Percentiles rank a stretch among this genome's conserved stretches.
Evolutionary conservation across 2,888 invertebrate species (phyloP).

Genomic region (Caenorhabditis auriculariae): DNA sequence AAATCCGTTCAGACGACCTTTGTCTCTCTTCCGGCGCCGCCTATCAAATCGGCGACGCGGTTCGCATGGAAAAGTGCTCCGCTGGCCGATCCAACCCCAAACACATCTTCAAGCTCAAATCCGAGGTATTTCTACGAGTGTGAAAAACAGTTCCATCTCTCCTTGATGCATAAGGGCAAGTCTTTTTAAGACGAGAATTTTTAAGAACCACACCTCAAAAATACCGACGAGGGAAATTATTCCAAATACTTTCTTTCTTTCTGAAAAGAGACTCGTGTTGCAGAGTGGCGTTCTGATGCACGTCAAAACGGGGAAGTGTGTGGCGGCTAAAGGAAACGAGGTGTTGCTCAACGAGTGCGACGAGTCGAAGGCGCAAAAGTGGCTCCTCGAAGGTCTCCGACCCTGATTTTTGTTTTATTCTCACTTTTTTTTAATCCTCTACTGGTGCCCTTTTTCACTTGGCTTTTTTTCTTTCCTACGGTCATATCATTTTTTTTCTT

Average conservation of each 20-base stretch:
- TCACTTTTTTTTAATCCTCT: too few species aligned
- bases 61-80: conserved; percentile 50
- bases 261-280: too few species aligned
- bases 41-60: conserved; percentile 21
- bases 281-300: conserved; percentile 17
- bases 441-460: too few species aligned
- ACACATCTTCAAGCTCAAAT: conserved; percentile 49
- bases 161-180: too few species aligned
- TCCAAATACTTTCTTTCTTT: too few species aligned
- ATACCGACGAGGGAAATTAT: too few species aligned
- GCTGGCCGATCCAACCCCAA: conserved; percentile 38
- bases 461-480: too few species aligned
- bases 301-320: conserved; percentile 26
- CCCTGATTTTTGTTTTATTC: too few species aligned
- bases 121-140: conserved; percentile 15
- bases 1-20: conserved; percentile 60
- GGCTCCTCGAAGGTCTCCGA: conserved; percentile 27
- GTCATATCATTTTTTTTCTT: too few species aligned
- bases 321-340: conserved; percentile 11
- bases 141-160: too few species aligned
- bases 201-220: too few species aligned
- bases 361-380: conserved; percentile 15
- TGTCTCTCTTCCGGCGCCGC: conserved; percentile 51
- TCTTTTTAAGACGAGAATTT: too few species aligned
- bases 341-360: conserved; percentile 20